Conservation (phyloP, 2,888 invertebrate species). For the Quadroppia sp. region DNA sequence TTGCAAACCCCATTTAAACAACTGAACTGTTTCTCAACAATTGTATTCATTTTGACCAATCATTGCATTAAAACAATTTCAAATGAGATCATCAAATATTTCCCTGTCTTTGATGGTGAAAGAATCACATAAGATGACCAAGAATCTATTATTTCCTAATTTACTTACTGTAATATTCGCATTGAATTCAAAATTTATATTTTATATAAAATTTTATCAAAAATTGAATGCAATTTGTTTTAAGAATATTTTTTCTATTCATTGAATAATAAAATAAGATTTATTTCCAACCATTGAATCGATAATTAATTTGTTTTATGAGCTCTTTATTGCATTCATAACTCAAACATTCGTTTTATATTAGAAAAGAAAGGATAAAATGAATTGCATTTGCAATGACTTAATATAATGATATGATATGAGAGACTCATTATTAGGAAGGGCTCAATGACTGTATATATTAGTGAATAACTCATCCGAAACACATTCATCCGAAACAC, state of each 20-base stretch:
- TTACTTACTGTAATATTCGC: neutral
- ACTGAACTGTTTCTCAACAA: too few relatives aligned
- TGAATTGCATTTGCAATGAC: neutral
- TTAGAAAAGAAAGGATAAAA: neutral
- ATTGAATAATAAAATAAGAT: neutral
- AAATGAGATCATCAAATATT: too few relatives aligned
- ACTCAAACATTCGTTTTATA: neutral
- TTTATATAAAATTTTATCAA: neutral
- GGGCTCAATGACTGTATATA: neutral
- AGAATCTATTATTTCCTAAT: too few relatives aligned
- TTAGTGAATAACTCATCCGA: neutral
- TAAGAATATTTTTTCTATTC: neutral
- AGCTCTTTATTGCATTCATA: slow-evolving; percentile 2
- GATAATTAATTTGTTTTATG: slow-evolving; percentile 1
- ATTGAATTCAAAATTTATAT: neutral
- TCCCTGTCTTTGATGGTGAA: too few relatives aligned
- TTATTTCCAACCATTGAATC: neutral
- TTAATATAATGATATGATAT: neutral
- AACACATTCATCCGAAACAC: neutral
- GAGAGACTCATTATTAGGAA: neutral
- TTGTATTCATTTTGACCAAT: too few relatives aligned
- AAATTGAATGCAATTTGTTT: neutral
- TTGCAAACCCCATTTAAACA: too few relatives aligned
- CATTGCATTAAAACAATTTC: too few relatives aligned
- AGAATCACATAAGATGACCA: too few relatives aligned